Percentiles rank a stretch among this genome's conserved stretches.
phyloP scores from a whole-genome alignment of 2,797 vertebrate genomes.

The Rhinichthys osculus region DNA sequence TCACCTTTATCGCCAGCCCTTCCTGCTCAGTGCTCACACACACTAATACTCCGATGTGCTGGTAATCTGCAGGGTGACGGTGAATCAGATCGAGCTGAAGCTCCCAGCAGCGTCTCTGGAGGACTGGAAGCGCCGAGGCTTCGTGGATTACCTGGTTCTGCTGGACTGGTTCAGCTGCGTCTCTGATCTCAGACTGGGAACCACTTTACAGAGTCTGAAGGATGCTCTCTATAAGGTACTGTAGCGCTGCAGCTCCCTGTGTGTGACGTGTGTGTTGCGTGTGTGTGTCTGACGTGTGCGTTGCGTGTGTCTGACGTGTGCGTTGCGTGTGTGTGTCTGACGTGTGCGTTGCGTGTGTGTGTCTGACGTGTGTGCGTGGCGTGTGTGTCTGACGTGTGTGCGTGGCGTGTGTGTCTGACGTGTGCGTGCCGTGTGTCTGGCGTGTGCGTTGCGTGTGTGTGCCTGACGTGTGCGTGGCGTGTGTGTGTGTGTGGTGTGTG shows the following conservation, averaged over 20 bases:
- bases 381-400: neutral
- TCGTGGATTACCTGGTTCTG: constrained; percentile 88
- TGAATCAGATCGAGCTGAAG: constrained; percentile 89
- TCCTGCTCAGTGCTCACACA: too few relatives aligned
- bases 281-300: neutral
- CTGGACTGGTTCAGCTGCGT: constrained; percentile 95
- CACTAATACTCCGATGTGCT: neutral
- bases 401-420: neutral
- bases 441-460: neutral
- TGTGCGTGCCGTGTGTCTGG: neutral
- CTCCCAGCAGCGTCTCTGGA: constrained; percentile 88
- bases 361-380: too few relatives aligned
- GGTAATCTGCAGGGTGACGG: constrained; percentile 83
- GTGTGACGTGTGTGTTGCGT: neutral
- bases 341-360: neutral
- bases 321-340: neutral
- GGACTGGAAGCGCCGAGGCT: constrained; percentile 86
- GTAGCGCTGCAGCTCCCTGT: neutral
- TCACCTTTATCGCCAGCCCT: too few relatives aligned
- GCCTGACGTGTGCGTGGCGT: neutral
- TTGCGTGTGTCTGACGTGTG: neutral
- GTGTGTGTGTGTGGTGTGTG: too few relatives aligned
- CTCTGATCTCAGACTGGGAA: constrained; percentile 87
- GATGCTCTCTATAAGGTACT: constrained; percentile 94
- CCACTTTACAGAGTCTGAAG: constrained; percentile 92